Evolutionary conservation across 1,140 invertebrate species (phyloP), one percentile per base, ranked within the genome.

Genomic region (Hypothenemus hampei): DNA sequence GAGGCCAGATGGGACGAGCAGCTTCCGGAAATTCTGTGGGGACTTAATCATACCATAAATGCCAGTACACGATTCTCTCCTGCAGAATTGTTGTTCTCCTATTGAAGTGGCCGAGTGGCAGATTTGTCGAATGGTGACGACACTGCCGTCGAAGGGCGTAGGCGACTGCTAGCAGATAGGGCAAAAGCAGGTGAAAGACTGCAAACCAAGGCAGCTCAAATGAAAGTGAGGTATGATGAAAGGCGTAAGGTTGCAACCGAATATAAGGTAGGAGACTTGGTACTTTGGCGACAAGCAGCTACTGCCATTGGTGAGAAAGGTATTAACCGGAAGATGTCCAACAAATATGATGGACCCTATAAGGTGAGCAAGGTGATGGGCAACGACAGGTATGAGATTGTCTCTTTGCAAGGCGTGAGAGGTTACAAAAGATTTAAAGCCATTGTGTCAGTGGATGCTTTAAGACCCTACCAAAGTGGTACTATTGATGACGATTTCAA

Each of bases 341-440:
- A 47, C 15, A 46, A 48, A 13, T 59, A 26, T 24, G 51, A 47
- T 39, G 44, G 57, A 10, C 54, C 68, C 16, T 71, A 66, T 57
- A 59, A 57, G 40, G 52, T 71, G 4, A 59, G 57, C 4, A 59
- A 64, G 33, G 59, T 65, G 6, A 37, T 68, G 36, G 63, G 59
- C n/a, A 58, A 69, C 24, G 67, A 71, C 44, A 47, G 67, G 2
- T 71, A 69, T 40, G 60, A 63, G 26, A 64, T 68, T 19, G 21
- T 13, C 10, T 10, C 45, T 11, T 11, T 55, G 10, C 47, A 55
- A 37, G 57, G 57, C 36, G 26, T 49, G 1, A 41, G 44, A 18
- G 50, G 51, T 7, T 58, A 58, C 29, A 52, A 52, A 26, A 15
- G 15, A n/a, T 58, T 52, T 33, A 58, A 44, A 11, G 48, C 56